phyloP scores from a whole-genome alignment of 2,888 invertebrate genomes.

The Sphinx pinastri region DNA sequence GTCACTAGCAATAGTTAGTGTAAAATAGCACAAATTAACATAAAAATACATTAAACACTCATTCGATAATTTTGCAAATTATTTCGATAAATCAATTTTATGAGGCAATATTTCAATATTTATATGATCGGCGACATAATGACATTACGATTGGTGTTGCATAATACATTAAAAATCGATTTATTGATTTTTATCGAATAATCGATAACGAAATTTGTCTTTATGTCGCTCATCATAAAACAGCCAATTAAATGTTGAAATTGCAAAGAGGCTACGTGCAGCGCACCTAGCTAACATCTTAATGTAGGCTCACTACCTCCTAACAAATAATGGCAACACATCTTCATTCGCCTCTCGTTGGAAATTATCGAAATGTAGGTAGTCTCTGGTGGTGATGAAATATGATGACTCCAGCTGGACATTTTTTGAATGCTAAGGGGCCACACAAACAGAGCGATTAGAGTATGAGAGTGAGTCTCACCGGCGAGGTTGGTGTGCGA shows the following conservation, averaged over 20 bases:
- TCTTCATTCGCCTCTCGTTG: neutral
- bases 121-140: neutral
- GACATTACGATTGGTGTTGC: neutral
- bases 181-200: neutral
- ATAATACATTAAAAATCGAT: neutral
- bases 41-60: slow-evolving; percentile 29
- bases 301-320: neutral
- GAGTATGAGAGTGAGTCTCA: slow-evolving; percentile 57
- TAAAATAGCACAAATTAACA: slow-evolving; percentile 30
- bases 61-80: slow-evolving; percentile 9
- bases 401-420: neutral
- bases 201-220: neutral
- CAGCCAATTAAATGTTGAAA: neutral
- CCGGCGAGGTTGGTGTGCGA: slow-evolving; percentile 93
- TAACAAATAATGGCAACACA: neutral
- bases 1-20: slow-evolving; percentile 26
- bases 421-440: neutral
- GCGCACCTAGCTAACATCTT: neutral
- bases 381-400: neutral
- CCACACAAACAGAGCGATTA: slow-evolving; percentile 8
- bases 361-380: neutral
- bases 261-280: slow-evolving; percentile 7
- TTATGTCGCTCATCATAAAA: neutral
- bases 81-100: neutral
- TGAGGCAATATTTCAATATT: neutral